Conservation (phyloP, 1,140 invertebrate species). For the Penaeus vannamei region DNA sequence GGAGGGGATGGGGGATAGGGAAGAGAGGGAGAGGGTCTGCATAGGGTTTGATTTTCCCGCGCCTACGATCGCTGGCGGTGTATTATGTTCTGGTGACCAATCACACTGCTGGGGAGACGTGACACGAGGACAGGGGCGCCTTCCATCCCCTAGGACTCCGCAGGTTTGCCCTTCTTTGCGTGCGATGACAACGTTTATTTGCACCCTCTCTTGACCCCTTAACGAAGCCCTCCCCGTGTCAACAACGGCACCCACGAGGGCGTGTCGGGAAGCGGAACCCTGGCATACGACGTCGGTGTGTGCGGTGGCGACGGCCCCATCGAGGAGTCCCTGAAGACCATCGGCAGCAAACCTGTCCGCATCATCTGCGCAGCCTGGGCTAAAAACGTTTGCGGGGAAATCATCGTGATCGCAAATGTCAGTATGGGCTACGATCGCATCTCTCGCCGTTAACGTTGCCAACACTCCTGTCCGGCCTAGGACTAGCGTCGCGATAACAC, state of each 20-base stretch:
- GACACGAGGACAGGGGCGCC: slow-evolving; percentile 54
- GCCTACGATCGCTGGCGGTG: slow-evolving; percentile 61
- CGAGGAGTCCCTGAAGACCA: background rate
- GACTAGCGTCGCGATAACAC: no score
- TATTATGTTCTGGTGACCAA: slow-evolving; percentile 65
- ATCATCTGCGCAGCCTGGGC: background rate
- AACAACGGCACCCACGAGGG: slow-evolving; percentile 17
- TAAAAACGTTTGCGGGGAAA: background rate
- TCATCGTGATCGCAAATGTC: background rate
- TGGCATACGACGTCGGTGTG: no score
- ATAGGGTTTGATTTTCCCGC: slow-evolving; percentile 65
- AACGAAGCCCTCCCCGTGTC: background rate
- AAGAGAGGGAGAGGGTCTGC: slow-evolving; percentile 25
- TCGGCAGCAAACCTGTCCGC: background rate
- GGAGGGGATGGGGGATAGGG: slow-evolving; percentile 23
- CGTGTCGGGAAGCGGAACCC: background rate
- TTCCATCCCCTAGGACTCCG: slow-evolving; percentile 43
- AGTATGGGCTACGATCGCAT: background rate
- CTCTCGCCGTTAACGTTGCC: background rate
- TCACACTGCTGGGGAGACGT: slow-evolving; percentile 45
- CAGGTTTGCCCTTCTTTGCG: slow-evolving; percentile 56
- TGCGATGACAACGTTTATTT: slow-evolving; percentile 62
- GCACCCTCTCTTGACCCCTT: slow-evolving; percentile 28
- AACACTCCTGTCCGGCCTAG: background rate
- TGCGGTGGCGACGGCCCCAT: no score